Percentiles rank a stretch among this genome's conserved stretches.
These are phyloP conservation scores for Agrypnia vestita DNA, from an alignment of 1,140 invertebrate genomes.

Conservation along the genomic window DNA sequence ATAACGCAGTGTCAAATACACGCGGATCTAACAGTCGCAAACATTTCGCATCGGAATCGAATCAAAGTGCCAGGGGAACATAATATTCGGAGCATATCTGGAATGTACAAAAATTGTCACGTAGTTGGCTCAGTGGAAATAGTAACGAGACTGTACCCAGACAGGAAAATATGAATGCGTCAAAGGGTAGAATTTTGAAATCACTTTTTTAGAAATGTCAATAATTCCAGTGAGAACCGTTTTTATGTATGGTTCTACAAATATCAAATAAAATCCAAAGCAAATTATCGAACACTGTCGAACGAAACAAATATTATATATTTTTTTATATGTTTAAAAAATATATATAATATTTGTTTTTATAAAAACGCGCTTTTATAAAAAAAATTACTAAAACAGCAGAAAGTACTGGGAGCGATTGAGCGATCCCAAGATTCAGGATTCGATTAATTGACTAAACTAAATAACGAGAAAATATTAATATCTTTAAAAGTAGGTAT, in stretches of 20 bases:
- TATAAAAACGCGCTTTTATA: no score
- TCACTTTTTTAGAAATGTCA: not conserved
- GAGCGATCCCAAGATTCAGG: no score
- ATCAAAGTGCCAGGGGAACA: not conserved
- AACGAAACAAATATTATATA: no score
- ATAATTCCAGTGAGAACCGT: no score
- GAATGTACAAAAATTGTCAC: not conserved
- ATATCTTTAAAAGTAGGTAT: not conserved
- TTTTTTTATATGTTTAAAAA: no score
- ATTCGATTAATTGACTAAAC: not conserved
- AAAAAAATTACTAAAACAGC: no score
- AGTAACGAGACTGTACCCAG: not conserved
- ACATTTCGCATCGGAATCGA: constrained; percentile 6
- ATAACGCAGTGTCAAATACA: not conserved
- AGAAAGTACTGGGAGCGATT: no score
- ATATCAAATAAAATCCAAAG: no score
- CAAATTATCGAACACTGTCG: no score
- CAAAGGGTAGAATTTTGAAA: not conserved
- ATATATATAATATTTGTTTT: no score
- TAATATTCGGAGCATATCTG: not conserved
- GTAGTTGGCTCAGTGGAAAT: not conserved
- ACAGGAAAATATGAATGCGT: not conserved
- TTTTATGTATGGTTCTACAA: no score
- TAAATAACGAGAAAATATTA: not conserved
- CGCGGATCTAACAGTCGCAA: not conserved